phyloP scores from a whole-genome alignment of 2,113 vertebrate species.

The Caloenas nicobarica region DNA sequence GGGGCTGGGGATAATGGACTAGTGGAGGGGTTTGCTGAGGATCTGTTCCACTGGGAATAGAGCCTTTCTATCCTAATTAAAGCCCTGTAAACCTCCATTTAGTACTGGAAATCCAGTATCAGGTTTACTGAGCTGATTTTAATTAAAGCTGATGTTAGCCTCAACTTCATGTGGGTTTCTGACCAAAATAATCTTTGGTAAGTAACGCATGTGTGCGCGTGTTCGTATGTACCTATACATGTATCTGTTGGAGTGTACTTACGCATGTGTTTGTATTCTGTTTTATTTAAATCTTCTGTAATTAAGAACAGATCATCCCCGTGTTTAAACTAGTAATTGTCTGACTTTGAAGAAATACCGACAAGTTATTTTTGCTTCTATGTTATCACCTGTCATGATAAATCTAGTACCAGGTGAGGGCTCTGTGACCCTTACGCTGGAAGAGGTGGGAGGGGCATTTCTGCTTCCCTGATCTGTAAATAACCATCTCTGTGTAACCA shows the following conservation, averaged over 20 bases:
- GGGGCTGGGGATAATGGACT: conserved; percentile 76
- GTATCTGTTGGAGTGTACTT: not conserved
- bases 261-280: not conserved
- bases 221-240: not conserved
- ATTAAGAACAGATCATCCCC: not conserved
- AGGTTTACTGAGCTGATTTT: conserved; percentile 75
- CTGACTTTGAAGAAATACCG: conserved; percentile 29
- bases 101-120: conserved; percentile 79
- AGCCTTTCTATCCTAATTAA: conserved; percentile 80
- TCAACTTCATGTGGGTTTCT: conserved; percentile 54
- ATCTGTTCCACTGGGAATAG: conserved; percentile 72
- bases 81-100: conserved; percentile 78
- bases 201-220: not conserved
- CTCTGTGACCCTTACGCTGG: not conserved
- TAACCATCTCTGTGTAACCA: conserved; percentile 18
- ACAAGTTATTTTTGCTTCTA: conserved; percentile 20
- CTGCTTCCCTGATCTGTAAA: conserved; percentile 46
- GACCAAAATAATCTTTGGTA: conserved; percentile 52
- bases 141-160: conserved; percentile 73
- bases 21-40: conserved; percentile 72
- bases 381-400: conserved; percentile 47
- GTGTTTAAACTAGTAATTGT: not conserved
- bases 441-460: not conserved
- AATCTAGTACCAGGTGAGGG: conserved; percentile 49
- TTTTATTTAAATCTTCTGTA: not conserved